A percentile compares a stretch with the other conserved stretches of the same genome.
Evolutionary conservation across 1,140 invertebrate species (phyloP).

Genomic region (Heliconius himera): DNA sequence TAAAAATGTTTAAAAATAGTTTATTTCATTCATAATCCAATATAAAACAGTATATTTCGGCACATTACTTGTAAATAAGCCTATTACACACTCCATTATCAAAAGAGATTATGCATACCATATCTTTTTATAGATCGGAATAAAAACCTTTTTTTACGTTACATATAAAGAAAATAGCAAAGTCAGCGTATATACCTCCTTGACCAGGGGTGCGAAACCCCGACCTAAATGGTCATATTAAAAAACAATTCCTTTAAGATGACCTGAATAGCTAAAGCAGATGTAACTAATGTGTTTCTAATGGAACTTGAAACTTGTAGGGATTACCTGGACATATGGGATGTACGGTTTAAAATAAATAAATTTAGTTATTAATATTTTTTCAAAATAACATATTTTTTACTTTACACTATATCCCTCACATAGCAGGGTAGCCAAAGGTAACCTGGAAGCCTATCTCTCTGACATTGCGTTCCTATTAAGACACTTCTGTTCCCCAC

Average conservation of each 20-base stretch:
- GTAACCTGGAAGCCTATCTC: no score
- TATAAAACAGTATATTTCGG: no score
- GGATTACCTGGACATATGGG: neutral
- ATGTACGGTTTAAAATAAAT: neutral
- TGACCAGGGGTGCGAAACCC: slow-evolving; percentile 2
- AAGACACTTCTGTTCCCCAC: no score
- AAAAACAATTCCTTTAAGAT: slow-evolving; percentile 25
- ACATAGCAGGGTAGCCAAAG: no score
- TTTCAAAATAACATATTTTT: neutral
- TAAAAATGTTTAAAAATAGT: no score
- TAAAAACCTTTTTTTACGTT: slow-evolving; percentile 1
- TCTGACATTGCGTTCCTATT: no score
- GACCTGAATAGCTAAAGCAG: slow-evolving; percentile 20
- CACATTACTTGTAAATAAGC: no score
- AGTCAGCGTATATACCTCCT: slow-evolving; percentile 7
- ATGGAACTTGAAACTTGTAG: slow-evolving; percentile 1
- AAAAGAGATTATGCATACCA: neutral
- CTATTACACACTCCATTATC: no score
- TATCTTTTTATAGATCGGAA: neutral
- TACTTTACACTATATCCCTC: no score
- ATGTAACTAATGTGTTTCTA: slow-evolving; percentile 25
- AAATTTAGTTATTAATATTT: neutral
- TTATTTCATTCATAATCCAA: no score
- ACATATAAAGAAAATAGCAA: neutral
- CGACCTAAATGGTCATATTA: slow-evolving; percentile 21